Conservation (phyloP, 2,888 invertebrate species). For the Agrilus mali region DNA sequence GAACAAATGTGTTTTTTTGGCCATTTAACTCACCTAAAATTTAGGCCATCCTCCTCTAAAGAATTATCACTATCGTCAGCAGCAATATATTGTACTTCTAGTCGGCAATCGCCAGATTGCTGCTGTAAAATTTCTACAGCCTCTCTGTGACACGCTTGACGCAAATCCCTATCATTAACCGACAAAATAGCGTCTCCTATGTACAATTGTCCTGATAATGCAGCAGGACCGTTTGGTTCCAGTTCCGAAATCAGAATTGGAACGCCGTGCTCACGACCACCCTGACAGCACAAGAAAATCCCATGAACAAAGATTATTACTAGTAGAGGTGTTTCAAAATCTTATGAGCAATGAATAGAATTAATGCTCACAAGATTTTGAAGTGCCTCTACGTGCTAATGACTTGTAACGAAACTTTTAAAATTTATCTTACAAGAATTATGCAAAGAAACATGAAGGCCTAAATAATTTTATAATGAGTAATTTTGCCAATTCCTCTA, state of each 20-base stretch:
- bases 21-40: conserved; percentile 32
- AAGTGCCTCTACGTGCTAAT: too few relatives aligned
- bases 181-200: conserved; percentile 77
- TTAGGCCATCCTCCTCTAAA: conserved; percentile 43
- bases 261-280: conserved; percentile 76
- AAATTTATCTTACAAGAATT: too few relatives aligned
- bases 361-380: too few relatives aligned
- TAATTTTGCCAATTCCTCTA: neutral
- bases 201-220: conserved; percentile 56
- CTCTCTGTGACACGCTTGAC: conserved; percentile 67
- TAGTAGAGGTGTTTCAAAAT: too few relatives aligned
- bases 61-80: conserved; percentile 56
- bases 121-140: conserved; percentile 69
- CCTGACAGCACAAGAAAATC: conserved; percentile 37
- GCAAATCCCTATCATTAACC: conserved; percentile 66
- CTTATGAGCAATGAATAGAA: too few relatives aligned
- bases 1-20: neutral
- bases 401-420: too few relatives aligned
- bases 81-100: conserved; percentile 67
- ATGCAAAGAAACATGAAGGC: too few relatives aligned
- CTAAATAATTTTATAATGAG: too few relatives aligned
- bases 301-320: too few relatives aligned
- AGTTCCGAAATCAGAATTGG: conserved; percentile 77
- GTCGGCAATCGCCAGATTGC: conserved; percentile 61
- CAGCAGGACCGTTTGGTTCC: conserved; percentile 65